Evolutionary conservation across 2,113 vertebrate species (phyloP), one percentile per base, ranked within the genome.

Genomic region (Cacatua alba): DNA sequence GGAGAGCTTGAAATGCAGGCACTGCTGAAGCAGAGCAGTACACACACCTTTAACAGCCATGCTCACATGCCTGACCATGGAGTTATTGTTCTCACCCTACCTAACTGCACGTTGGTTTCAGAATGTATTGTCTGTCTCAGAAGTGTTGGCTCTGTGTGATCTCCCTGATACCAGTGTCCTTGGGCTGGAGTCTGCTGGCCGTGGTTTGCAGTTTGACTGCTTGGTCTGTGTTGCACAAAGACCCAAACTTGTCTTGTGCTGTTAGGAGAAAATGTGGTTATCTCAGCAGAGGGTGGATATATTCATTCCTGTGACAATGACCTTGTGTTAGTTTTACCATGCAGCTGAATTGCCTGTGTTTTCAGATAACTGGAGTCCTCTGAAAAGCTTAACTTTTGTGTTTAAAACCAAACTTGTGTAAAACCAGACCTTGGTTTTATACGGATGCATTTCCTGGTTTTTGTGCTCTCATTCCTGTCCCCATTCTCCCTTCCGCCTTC

Each of bases 371-470:
- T 60, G 53, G 57, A 95, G 65, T 72, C 65, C 59, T 90, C 79
- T 60, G 41, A 77, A 77, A 77, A 92, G 51, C 64, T 86, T 46
- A 24, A 53, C 72, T 72, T 93, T 21, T 70, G 29, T 94, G 28
- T 95, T 95, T 81, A 55, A 90, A 92, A 77, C 6, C 46, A 48
- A 68, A 46, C 59, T 91, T 25, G 41, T 79, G 74, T 88, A 91
- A 94, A 93, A 86, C 71, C 90, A 90, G 62, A 7, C 59, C 19
- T 64, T 59, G 87, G 94, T 94, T 96, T 91, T 95, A 87, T 57
- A 89, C 86, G 67, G 92, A 82, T 92, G 91, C 88, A 43, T 96
- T 95, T 87, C 86, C 64, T 94, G 92, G 7, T 90, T 94, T 90
- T 79, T 78, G 95, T 85, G 91, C 62, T 90, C 83, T 88, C 94